phyloP scores from a whole-genome alignment of 2,888 invertebrate species.

The Eupeodes luniger region DNA sequence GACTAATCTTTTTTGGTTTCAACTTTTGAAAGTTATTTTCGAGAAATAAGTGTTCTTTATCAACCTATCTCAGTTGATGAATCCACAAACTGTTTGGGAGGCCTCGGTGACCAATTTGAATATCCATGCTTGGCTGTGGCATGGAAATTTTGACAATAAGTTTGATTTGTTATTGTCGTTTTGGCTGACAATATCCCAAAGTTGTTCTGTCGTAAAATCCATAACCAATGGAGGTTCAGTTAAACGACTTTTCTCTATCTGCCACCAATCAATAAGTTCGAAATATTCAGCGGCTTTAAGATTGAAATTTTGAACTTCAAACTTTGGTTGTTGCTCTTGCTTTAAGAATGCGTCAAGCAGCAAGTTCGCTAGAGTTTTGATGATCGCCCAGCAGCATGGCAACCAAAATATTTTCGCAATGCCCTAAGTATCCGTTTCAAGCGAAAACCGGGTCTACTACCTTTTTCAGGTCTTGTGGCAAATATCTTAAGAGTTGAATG shows the following conservation, averaged over 20 bases:
- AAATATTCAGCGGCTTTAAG: background rate
- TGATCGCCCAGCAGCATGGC: background rate
- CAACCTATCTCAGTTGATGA: too few relatives aligned
- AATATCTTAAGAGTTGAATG: slow-evolving; percentile 11
- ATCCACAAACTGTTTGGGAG: too few relatives aligned
- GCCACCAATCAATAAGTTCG: background rate
- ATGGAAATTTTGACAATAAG: too few relatives aligned
- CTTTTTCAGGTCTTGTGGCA: background rate
- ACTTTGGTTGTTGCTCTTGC: background rate
- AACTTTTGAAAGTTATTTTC: too few relatives aligned
- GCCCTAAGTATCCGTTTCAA: background rate
- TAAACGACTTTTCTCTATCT: background rate
- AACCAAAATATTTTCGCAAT: background rate
- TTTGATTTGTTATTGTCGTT: background rate
- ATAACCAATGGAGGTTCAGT: background rate
- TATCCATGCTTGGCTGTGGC: too few relatives aligned
- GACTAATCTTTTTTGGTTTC: too few relatives aligned
- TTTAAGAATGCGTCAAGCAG: background rate
- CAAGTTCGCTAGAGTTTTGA: background rate
- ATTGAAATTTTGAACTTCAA: background rate
- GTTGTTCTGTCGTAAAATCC: slow-evolving; percentile 1
- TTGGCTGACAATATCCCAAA: slow-evolving; percentile 11
- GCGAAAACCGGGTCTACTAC: slow-evolving; percentile 5
- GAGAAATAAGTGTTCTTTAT: too few relatives aligned
- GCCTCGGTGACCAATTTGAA: too few relatives aligned